Percentiles rank a stretch among this genome's conserved stretches.
phyloP scores from a whole-genome alignment of 2,797 vertebrate species.

The Pangasius krempfi region DNA sequence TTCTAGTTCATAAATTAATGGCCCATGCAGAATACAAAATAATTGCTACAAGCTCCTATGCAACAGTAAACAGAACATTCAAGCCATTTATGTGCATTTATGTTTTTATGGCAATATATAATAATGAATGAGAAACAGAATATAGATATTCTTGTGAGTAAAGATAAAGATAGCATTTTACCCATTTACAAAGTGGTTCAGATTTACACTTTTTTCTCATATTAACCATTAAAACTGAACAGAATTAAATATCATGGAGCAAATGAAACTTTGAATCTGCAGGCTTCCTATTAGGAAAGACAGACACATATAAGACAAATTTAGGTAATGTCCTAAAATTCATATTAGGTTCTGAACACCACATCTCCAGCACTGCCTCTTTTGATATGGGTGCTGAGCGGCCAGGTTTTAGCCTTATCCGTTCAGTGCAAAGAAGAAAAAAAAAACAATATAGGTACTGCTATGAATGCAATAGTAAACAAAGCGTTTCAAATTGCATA shows the following conservation, averaged over 20 bases:
- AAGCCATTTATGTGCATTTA: not conserved
- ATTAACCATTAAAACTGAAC: not conserved
- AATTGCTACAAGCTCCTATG: conserved; percentile 51
- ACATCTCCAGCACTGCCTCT: not conserved
- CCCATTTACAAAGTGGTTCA: too few relatives aligned
- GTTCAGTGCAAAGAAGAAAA: not conserved
- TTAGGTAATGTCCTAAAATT: not conserved
- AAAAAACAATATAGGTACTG: not conserved
- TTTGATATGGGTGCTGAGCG: not conserved
- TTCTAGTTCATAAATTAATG: conserved; percentile 80
- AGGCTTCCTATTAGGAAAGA: not conserved
- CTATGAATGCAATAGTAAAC: not conserved
- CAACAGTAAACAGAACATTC: conserved; percentile 23
- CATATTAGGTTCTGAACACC: not conserved
- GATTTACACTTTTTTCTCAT: not conserved
- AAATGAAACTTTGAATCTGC: not conserved
- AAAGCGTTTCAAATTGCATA: not conserved
- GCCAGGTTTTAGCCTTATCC: not conserved
- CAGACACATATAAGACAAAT: not conserved
- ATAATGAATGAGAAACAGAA: not conserved
- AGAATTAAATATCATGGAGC: not conserved
- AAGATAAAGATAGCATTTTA: not conserved
- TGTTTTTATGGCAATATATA: not conserved
- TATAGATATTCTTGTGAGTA: not conserved
- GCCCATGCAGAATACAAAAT: conserved; percentile 69